Evolutionary conservation across 2,113 vertebrate genomes (phyloP).

Genomic region (Chloebia gouldiae): DNA sequence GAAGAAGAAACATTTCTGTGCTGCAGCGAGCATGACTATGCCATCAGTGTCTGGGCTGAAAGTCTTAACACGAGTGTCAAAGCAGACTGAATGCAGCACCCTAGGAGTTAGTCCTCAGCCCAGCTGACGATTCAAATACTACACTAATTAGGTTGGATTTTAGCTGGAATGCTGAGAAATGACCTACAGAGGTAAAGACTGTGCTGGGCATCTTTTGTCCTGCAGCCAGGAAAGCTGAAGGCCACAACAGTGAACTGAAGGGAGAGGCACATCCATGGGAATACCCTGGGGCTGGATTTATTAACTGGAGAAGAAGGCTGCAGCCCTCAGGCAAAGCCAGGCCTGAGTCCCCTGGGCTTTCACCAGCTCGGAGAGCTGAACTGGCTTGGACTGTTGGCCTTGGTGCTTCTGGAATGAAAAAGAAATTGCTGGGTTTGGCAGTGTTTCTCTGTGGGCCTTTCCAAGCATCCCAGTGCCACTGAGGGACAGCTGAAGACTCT

Average conservation of each 20-base stretch:
- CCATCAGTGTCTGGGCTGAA: fast-evolving
- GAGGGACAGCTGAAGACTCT: not conserved
- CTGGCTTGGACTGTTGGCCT: not conserved
- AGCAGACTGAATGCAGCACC: not conserved
- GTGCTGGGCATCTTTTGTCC: not conserved
- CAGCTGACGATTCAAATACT: not conserved
- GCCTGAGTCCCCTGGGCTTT: not conserved
- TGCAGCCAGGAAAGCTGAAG: not conserved
- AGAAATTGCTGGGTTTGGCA: not conserved
- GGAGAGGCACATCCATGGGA: not conserved
- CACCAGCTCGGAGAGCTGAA: not conserved
- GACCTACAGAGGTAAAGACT: not conserved
- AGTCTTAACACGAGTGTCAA: not conserved
- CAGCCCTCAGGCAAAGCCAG: not conserved
- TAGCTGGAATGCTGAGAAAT: not conserved
- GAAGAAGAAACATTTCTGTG: not conserved
- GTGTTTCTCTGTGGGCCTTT: not conserved
- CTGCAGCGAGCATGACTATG: fast-evolving
- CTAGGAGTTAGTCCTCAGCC: not conserved
- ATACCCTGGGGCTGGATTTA: fast-evolving
- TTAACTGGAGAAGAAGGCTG: not conserved
- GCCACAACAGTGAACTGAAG: not conserved
- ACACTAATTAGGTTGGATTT: not conserved
- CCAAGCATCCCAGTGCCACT: not conserved
- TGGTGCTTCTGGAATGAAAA: not conserved